Base-by-base conservation (phyloP, 2,797 vertebrate genomes). In the Muraenolepis orangiensis region DNA sequence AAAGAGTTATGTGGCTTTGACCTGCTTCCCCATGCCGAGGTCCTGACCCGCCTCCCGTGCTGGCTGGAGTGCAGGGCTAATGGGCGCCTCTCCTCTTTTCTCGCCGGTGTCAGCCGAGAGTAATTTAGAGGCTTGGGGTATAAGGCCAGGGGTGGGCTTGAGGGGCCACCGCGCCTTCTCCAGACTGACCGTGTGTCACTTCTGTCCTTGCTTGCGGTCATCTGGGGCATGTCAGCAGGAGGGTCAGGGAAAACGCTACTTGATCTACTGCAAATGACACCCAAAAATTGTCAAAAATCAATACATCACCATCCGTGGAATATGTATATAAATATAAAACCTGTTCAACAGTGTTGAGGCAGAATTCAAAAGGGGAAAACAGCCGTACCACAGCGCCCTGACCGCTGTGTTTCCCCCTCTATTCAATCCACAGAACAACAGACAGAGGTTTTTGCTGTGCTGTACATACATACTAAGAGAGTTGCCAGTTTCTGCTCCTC, bases 1-100 rank as follows among this genome's bases (percentile, higher is more conserved):
- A 90, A 93, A 93, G 92, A 93, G 87, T 92, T 93, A 93, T 93
- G 92, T 93, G 91, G 89, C 92, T 93, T 93, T 94, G 93, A 94
- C 93, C 93, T 87, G 87, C 86, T 89, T 86, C 80, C 81, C 91
- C 90, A 92, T 92, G 89, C 84, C 78, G 70, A 86, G 88, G 91
- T 90, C 85, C 84, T 93, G 92, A 93, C 92, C 92, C 66, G 69
- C 80, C n/a, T 83, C 83, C 84, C 80, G 81, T 85, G 81, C 79
- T 80, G 85, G 89, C 78, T 80, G 80, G 83, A 84, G 85, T 76
- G 75, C 77, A 83, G 79, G 77, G 86, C 82, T 85, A 84, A 86
- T 85, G 83, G 83, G 84, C 79, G 72, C 80, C 82, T 31, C 36
- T 79, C 51, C 78, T 86, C 79, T 82, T 74, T 80, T 69, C 64